Percentiles rank a stretch among this genome's conserved stretches.
These are phyloP conservation scores for Actenoides lindsayi DNA, from an alignment of 2,113 vertebrate genomes.

Conservation along the genomic window DNA sequence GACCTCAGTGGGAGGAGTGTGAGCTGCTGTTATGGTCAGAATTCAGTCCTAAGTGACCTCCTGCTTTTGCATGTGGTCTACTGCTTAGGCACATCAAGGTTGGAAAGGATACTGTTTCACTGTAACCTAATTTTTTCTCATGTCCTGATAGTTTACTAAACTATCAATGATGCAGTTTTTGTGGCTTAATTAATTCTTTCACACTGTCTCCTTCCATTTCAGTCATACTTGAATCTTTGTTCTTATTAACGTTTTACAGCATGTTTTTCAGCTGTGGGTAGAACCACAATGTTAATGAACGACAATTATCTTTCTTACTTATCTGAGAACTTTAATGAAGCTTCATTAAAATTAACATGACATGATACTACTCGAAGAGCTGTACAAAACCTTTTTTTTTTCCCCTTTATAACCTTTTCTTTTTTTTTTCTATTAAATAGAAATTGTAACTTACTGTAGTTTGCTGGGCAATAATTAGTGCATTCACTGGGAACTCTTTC, in stretches of 20 bases:
- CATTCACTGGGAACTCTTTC: background rate
- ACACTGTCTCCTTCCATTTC: background rate
- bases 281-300: constrained; percentile 54
- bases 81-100: constrained; percentile 6
- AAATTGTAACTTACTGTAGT: background rate
- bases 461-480: constrained; percentile 4
- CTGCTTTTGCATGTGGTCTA: background rate
- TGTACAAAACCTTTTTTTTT: background rate
- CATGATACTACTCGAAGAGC: constrained; percentile 11
- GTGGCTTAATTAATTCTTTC: constrained; percentile 45
- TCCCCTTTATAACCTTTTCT: background rate
- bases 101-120: constrained; percentile 23
- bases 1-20: background rate
- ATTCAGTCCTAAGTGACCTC: constrained; percentile 23
- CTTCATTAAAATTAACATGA: constrained; percentile 56
- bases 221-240: constrained; percentile 37
- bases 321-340: constrained; percentile 50
- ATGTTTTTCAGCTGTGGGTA: constrained; percentile 45
- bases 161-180: background rate
- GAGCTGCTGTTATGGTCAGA: constrained; percentile 14
- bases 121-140: background rate
- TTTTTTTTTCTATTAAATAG: constrained; percentile 21
- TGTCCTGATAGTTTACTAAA: constrained; percentile 1
- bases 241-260: constrained; percentile 52
- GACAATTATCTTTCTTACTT: constrained; percentile 51